Conservation (phyloP, 1,140 invertebrate genomes). For the Charaxes varanes region DNA sequence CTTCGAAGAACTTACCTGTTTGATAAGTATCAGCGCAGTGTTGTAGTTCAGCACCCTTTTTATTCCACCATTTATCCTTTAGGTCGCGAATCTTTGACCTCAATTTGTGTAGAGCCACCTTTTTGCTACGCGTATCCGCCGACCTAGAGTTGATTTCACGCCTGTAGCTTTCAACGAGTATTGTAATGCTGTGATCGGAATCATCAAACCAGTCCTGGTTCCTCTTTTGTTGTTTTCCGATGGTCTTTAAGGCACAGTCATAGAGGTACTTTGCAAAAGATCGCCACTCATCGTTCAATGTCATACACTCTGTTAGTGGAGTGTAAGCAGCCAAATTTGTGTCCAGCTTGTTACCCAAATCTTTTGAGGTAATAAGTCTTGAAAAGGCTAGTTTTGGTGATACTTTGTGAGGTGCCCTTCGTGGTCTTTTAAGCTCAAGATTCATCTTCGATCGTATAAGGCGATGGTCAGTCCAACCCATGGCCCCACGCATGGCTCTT, state of each 20-base stretch:
- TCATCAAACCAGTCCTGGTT: no score
- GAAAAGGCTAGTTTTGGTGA: not conserved
- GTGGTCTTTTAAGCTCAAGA: no score
- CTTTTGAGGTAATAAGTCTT: not conserved
- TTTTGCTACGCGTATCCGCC: no score
- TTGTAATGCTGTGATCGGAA: no score
- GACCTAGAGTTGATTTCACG: no score
- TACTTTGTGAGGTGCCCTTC: not conserved
- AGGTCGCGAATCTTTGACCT: conserved; percentile 18
- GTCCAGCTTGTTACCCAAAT: not conserved
- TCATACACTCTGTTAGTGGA: not conserved
- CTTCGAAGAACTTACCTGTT: conserved; percentile 19
- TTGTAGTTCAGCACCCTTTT: conserved; percentile 18
- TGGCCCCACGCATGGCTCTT: no score
- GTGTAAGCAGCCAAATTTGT: not conserved
- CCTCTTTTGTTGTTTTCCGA: not conserved
- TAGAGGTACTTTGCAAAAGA: not conserved
- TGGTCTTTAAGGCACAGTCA: not conserved
- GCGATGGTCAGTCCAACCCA: no score
- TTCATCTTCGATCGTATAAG: no score
- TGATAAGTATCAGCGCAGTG: conserved; percentile 20
- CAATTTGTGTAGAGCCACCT: no score
- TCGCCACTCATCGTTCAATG: not conserved
- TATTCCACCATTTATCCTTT: conserved; percentile 18
- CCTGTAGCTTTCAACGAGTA: no score